Conservation (phyloP, 2,797 vertebrate genomes). For the Nasua narica region DNA sequence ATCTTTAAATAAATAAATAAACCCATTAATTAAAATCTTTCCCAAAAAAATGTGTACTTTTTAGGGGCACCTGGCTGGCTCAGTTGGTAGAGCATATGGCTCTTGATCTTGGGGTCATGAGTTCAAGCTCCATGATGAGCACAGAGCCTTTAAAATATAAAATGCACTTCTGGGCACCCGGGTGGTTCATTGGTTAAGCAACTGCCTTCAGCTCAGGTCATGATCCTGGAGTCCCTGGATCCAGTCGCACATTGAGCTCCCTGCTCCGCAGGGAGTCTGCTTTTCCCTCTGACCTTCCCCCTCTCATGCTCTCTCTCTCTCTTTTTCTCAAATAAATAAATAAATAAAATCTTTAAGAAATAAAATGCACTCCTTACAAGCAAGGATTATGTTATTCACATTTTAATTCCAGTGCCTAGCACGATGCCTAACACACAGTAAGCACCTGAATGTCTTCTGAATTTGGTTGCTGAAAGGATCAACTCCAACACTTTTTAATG, state of each 20-base stretch:
- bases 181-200: too few species aligned
- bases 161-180: background rate
- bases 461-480: background rate
- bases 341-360: too few species aligned
- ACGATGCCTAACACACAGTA: background rate
- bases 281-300: too few species aligned
- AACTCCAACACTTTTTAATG: background rate
- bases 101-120: background rate
- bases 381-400: background rate
- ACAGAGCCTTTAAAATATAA: background rate
- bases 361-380: background rate
- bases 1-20: background rate
- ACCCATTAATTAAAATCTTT: background rate
- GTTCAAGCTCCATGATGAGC: background rate
- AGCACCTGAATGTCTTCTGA: background rate
- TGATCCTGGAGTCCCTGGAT: too few species aligned
- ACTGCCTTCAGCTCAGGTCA: too few species aligned
- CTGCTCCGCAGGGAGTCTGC: too few species aligned
- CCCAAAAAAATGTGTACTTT: background rate
- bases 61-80: background rate
- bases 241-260: too few species aligned
- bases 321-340: too few species aligned
- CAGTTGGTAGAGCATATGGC: background rate
- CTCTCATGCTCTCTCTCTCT: too few species aligned
- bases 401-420: background rate